These are phyloP conservation scores for Drymodes brunneopygia DNA, from an alignment of 2,113 vertebrate genomes.

Conservation along the genomic window DNA sequence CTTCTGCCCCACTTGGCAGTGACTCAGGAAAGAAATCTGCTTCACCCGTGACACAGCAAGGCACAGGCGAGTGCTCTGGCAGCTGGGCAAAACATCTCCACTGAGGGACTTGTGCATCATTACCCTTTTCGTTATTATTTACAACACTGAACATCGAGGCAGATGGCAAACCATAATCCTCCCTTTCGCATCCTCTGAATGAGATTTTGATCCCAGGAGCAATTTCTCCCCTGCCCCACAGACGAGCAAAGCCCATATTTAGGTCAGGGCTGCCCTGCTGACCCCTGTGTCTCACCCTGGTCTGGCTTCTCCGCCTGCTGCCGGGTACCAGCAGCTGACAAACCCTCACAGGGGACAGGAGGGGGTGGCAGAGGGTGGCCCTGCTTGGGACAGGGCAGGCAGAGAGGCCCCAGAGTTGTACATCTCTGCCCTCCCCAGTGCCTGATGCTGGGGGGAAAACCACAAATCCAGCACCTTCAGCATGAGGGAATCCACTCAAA, in stretches of 20 bases:
- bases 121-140: not conserved
- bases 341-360: not conserved
- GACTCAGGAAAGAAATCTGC: not conserved
- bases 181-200: not conserved
- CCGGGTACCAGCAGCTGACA: accelerated
- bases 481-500: accelerated
- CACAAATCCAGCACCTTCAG: not conserved
- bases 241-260: not conserved
- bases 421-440: not conserved
- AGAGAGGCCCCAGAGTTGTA: not conserved
- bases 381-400: accelerated
- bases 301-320: not conserved
- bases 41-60: accelerated
- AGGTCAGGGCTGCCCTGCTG: not conserved
- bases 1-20: not conserved
- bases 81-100: not conserved
- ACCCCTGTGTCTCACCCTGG: not conserved
- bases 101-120: not conserved
- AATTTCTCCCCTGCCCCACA: not conserved
- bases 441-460: accelerated
- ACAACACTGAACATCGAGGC: not conserved
- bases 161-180: not conserved
- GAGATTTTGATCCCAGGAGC: not conserved
- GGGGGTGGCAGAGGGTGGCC: not conserved
- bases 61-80: not conserved